Evolutionary conservation across 2,797 vertebrate species (phyloP).

Genomic region (Argya squamiceps): DNA sequence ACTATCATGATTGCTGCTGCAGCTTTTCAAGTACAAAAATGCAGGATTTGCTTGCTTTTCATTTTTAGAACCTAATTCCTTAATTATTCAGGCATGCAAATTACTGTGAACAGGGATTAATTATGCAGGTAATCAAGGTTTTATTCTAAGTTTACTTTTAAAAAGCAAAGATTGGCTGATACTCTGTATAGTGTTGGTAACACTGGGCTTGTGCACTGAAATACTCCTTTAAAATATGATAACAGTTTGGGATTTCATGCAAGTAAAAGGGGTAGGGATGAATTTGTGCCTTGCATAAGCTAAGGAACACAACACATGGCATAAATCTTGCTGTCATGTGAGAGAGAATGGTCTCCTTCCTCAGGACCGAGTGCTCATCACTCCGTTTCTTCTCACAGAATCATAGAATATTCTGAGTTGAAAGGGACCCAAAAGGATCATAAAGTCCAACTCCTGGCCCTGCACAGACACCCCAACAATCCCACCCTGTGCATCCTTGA

Average conservation of each 20-base stretch:
- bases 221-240: not conserved
- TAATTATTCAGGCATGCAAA: constrained; percentile 12
- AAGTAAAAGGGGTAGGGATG: not conserved
- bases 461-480: not conserved
- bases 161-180: not conserved
- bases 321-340: rapidly evolving
- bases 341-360: not conserved
- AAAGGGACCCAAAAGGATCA: not conserved
- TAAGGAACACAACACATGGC: rapidly evolving
- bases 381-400: not conserved
- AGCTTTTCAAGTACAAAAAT: constrained; percentile 25
- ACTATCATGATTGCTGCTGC: not conserved
- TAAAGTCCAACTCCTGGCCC: rapidly evolving
- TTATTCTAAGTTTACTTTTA: not conserved
- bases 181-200: not conserved
- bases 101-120: not conserved
- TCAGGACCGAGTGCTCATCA: rapidly evolving
- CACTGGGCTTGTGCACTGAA: not conserved
- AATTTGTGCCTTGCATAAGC: not conserved
- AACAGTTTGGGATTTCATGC: not conserved
- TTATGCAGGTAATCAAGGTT: constrained; percentile 13
- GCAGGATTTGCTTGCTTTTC: not conserved
- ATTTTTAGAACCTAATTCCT: constrained; percentile 1
- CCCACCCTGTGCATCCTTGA: not conserved
- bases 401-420: not conserved